phyloP scores from a whole-genome alignment of 1,140 invertebrate genomes.

The Tachypleus tridentatus region DNA sequence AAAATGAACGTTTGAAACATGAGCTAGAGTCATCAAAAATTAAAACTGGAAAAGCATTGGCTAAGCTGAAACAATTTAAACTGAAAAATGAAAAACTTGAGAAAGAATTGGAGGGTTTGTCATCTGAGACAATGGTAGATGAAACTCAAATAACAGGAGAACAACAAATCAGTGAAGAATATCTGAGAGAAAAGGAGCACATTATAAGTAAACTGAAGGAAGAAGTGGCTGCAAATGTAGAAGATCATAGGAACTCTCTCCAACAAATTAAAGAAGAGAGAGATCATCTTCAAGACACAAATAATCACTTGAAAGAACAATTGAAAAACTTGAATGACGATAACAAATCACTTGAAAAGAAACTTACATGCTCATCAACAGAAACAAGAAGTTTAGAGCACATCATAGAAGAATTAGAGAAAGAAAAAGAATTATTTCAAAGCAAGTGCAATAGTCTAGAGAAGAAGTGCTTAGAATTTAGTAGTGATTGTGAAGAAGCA shows the following conservation, averaged over 20 bases:
- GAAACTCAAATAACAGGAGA: not conserved
- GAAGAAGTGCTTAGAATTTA: not conserved
- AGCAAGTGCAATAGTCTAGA: not conserved
- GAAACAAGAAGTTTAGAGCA: not conserved
- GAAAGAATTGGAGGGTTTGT: not conserved
- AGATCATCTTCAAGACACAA: not conserved
- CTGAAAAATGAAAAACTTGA: not conserved
- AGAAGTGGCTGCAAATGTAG: not conserved
- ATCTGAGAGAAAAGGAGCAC: no score
- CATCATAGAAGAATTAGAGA: not conserved
- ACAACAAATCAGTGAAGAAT: not conserved
- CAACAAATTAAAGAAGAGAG: not conserved
- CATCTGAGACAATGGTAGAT: not conserved
- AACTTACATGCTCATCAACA: not conserved
- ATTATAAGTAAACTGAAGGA: not conserved
- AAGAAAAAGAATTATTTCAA: not conserved
- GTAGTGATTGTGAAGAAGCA: not conserved
- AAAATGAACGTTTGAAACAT: not conserved
- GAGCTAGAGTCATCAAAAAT: not conserved
- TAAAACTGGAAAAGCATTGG: not conserved
- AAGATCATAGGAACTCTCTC: not conserved
- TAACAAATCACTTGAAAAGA: not conserved
- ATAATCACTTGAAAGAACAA: not conserved
- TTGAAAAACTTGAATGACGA: not conserved
- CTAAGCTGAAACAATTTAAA: slow-evolving; percentile 1